A percentile compares a stretch with the other conserved stretches of the same genome.
Evolutionary conservation across 2,113 vertebrate genomes (phyloP).

Genomic region (Corythornis cristatus): DNA sequence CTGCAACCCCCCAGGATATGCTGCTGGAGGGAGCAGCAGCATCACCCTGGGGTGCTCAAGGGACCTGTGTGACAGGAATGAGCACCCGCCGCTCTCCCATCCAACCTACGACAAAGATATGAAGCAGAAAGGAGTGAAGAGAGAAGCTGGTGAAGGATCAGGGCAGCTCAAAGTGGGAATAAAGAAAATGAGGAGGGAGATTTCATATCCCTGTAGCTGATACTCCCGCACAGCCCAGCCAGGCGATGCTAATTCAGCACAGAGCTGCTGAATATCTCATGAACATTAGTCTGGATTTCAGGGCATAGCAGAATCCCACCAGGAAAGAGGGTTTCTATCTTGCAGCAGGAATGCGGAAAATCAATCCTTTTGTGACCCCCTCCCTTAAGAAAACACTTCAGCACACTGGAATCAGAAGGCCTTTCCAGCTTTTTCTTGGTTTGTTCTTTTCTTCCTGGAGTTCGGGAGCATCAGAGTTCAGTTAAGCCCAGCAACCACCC

Average conservation of each 20-base stretch:
- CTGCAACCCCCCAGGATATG: background rate
- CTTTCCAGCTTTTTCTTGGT: background rate
- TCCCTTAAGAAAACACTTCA: background rate
- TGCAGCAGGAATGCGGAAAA: constrained; percentile 3
- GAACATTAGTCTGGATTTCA: background rate
- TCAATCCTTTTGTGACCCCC: background rate
- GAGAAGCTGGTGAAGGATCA: background rate
- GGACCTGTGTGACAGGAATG: background rate
- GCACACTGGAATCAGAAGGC: background rate
- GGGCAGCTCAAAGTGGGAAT: background rate
- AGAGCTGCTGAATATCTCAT: background rate
- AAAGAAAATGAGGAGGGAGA: background rate
- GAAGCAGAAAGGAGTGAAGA: background rate
- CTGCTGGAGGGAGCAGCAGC: background rate
- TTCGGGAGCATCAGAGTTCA: background rate
- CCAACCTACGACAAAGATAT: background rate
- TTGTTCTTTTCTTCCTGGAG: background rate
- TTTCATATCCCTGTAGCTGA: background rate
- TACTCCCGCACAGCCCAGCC: background rate
- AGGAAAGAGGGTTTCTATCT: constrained; percentile 11
- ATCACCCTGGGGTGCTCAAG: background rate
- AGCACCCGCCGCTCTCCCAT: background rate
- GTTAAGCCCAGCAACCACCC: background rate
- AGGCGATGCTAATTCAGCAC: background rate
- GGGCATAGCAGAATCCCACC: background rate